These are phyloP conservation scores for Papilio elwesi DNA, from an alignment of 2,888 invertebrate genomes.

Conservation along the genomic window DNA sequence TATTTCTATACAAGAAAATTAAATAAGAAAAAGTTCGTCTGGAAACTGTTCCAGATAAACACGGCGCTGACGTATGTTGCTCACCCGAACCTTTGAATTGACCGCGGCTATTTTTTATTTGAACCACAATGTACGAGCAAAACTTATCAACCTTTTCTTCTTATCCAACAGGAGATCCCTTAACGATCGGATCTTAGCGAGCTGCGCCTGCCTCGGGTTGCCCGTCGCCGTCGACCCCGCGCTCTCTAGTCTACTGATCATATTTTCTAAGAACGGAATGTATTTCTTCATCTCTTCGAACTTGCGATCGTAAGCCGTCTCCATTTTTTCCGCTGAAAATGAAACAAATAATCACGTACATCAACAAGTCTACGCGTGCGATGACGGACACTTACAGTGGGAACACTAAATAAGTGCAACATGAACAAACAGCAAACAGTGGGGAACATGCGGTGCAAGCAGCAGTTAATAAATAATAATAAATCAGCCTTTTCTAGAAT, in stretches of 20 bases:
- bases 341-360: background rate
- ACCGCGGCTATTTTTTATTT: no score
- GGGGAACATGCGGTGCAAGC: no score
- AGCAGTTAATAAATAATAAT: no score
- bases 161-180: constrained; percentile 85
- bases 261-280: constrained; percentile 89
- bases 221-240: constrained; percentile 67
- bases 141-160: constrained; percentile 83
- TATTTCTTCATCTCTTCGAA: constrained; percentile 87
- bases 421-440: no score
- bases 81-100: no score
- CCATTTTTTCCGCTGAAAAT: constrained; percentile 68
- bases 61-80: no score
- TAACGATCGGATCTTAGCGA: constrained; percentile 86
- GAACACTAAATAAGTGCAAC: background rate
- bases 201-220: constrained; percentile 84
- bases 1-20: no score
- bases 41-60: no score
- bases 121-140: background rate
- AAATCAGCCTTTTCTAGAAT: no score
- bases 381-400: background rate
- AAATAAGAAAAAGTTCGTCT: no score
- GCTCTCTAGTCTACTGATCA: constrained; percentile 86
- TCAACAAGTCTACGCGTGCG: no score
- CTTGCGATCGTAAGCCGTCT: constrained; percentile 83